Conservation (phyloP, 2,113 vertebrate species). For the Tauraco erythrolophus region DNA sequence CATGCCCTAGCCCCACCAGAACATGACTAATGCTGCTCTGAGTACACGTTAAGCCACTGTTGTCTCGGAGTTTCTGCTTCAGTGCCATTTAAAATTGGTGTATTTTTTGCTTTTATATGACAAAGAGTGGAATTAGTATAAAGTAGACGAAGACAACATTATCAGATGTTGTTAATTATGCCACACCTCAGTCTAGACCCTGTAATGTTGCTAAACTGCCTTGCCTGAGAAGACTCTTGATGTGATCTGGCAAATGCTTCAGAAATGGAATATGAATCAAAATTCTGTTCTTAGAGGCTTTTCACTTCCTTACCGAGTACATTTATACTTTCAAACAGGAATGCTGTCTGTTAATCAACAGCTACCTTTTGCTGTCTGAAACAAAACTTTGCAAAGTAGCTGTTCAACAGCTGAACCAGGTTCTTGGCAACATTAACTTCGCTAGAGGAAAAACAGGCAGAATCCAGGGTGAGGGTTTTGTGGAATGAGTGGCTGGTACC, state of each 20-base stretch:
- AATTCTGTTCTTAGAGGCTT: neutral
- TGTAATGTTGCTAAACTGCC: neutral
- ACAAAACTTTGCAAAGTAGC: neutral
- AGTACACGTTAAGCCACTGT: accelerated
- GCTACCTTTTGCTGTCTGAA: neutral
- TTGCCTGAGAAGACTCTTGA: neutral
- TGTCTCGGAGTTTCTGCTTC: neutral
- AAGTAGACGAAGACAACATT: neutral
- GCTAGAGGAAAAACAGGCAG: neutral
- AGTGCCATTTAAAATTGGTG: neutral
- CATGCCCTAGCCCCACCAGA: neutral
- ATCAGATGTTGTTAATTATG: neutral
- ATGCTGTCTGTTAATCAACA: neutral
- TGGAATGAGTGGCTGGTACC: neutral
- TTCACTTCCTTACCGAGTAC: neutral
- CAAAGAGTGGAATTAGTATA: neutral
- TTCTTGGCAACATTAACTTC: neutral
- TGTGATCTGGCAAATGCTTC: neutral
- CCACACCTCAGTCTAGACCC: neutral
- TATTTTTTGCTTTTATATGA: neutral
- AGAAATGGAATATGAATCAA: neutral
- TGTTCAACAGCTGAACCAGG: neutral
- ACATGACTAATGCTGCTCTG: neutral
- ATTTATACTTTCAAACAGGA: neutral
- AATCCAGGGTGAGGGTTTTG: neutral